Percentiles rank a stretch among this genome's conserved stretches.
Conservation (phyloP, 2,797 vertebrate genomes). For the Dromococcyx pavoninus region DNA sequence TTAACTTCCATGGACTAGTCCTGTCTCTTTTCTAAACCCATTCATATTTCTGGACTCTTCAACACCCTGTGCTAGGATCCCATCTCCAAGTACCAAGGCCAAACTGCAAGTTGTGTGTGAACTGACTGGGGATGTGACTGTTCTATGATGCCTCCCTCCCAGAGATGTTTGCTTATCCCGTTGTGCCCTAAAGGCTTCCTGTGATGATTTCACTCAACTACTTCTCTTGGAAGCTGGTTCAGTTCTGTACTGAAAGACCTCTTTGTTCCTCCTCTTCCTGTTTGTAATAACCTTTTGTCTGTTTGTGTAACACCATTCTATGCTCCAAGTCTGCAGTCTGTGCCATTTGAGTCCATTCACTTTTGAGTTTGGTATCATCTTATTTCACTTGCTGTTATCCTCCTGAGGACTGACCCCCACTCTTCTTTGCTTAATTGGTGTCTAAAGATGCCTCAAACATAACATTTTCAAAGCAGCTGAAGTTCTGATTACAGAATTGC, state of each 20-base stretch:
- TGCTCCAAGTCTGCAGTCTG: neutral
- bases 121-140: too few relatives aligned
- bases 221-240: neutral
- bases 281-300: slow-evolving; percentile 1
- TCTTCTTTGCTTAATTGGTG: neutral
- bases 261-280: slow-evolving; percentile 36
- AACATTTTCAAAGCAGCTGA: neutral
- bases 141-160: neutral
- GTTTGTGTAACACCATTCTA: neutral
- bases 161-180: neutral
- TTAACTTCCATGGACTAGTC: neutral
- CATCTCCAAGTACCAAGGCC: neutral
- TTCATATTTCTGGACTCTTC: neutral
- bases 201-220: neutral
- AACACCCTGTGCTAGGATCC: neutral
- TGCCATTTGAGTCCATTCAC: neutral
- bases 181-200: neutral
- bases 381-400: neutral
- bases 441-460: neutral
- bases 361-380: neutral
- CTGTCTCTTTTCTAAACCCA: neutral
- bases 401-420: neutral
- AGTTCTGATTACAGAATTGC: neutral
- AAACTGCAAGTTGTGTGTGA: too few relatives aligned
- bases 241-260: slow-evolving; percentile 5